Percentiles rank a stretch among this genome's conserved stretches.
Conservation (phyloP, 2,797 vertebrate genomes). For the Heteromormyrus szaboi region DNA sequence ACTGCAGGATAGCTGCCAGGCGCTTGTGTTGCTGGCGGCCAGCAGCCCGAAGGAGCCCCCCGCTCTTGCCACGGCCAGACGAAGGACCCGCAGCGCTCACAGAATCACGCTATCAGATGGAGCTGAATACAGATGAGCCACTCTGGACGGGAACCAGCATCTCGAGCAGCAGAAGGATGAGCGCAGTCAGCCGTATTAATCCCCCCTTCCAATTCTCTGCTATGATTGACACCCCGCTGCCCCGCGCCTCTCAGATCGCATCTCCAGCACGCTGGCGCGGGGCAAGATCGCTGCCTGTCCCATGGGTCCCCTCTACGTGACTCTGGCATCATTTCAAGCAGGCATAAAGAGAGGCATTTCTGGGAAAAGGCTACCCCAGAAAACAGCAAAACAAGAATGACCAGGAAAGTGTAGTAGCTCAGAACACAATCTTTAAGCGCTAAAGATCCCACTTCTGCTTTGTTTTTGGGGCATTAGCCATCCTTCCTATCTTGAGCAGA, state of each 20-base stretch:
- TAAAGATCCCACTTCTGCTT: neutral
- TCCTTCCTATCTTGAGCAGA: neutral
- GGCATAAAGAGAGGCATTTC: neutral
- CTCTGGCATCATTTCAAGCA: neutral
- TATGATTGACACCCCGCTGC: slow-evolving; percentile 21
- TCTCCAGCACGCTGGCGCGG: neutral
- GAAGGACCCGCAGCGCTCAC: neutral
- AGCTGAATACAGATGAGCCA: slow-evolving; percentile 13
- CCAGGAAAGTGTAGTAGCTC: neutral
- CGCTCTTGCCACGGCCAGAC: neutral
- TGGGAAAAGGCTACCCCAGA: neutral
- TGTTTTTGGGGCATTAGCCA: neutral
- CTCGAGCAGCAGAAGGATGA: slow-evolving; percentile 6
- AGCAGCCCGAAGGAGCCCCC: neutral
- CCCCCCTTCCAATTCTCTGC: slow-evolving; percentile 6
- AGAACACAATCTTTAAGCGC: neutral
- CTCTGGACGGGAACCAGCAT: slow-evolving; percentile 21
- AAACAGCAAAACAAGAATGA: neutral
- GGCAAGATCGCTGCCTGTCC: neutral
- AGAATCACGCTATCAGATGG: neutral
- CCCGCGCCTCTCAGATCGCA: slow-evolving; percentile 12
- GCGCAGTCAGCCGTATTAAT: slow-evolving; percentile 9
- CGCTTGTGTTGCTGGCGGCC: neutral
- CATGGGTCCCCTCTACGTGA: neutral
- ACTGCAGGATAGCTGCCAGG: neutral